Evolutionary conservation across 2,888 invertebrate species (phyloP), one percentile per base, ranked within the genome.

Genomic region (Polymixis lichenea): DNA sequence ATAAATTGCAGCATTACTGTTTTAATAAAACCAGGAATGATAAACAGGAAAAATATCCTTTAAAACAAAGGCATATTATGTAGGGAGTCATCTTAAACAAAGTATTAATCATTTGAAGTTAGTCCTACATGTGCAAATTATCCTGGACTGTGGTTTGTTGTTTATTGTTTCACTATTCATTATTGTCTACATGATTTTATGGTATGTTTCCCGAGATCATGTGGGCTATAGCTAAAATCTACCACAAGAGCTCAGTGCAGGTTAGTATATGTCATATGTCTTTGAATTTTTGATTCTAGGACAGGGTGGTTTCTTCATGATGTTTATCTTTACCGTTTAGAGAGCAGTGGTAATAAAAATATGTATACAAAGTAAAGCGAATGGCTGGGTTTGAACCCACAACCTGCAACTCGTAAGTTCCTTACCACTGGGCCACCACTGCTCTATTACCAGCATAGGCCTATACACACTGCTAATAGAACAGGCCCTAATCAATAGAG

Each of bases 1-100:
- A 76, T 43, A 58, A 65, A 43, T 51, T 19, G 4, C 25, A 22
- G 17, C n/a, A 51, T 25, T 55, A 28, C 19, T 38, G 38, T 25
- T 43, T 46, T 17, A 56, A 56, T 74, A 19, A 51, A 62, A 80
- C 43, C 6, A 53, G 38, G 11, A 58, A 46, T 53, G 28, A 43
- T 53, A 53, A 75, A 79, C 75, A 79, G 78, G 78, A 79, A 68
- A 78, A 79, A 62, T 53, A 62, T 60, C 1, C 19, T 38, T n/a
- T n/a, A n/a, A n/a, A n/a, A n/a, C n/a, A 51, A 53, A 55, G 32
- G 19, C 5, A 25, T 25, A 49, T n/a, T 62, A 77, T 28, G 32
- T 56, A 51, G 72, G 43, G 19, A 67, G n/a, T 75, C 67, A 68
- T 67, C 51, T 32, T 67, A 32, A 19, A 66, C 51, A 60, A 28